Base-by-base conservation (phyloP, 1,140 invertebrate species). In the Drosophila elegans region DNA sequence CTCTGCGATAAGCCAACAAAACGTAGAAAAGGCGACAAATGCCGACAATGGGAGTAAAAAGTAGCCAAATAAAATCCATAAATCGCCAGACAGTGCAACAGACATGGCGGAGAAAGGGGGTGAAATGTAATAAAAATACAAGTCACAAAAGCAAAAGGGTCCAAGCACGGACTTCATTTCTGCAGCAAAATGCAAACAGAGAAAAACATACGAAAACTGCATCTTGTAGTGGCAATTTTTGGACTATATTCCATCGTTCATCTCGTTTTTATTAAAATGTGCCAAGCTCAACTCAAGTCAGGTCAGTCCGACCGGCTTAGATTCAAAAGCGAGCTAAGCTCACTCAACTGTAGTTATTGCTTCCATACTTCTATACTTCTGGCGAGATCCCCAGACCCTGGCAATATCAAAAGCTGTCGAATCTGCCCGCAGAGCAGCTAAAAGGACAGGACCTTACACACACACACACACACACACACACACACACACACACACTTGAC, bases 51-150 rank as follows among this genome's bases (percentile, higher is more conserved):
- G 73, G 53, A 67, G 68, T 82, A 78, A 82, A 85, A 82, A 86
- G 83, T 86, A 75, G 83, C 79, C 75, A 88, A 86, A 86, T 86
- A 86, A 88, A 88, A 88, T 77, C 83, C 83, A 86, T 88, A 86
- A 86, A 86, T 86, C 79, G 83, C 84, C 84, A 76, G 66, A 85
- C 82, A 85, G 86, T 85, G 83, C 74, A 72, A 44, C 74, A 78
- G 55, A 56, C 57, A 44, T 54, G 52, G 49, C 42, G 52, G 44
- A 49, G 25, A 41, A 36, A 32, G 48, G 44, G 46, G 55, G 39
- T 11, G 51, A 53, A 80, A 56, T 51, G 76, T 67, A 81, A 75
- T 78, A 86, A 57, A 86, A 86, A 78, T 82, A 82, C 66, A 51
- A 84, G 81, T 85, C 76, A 66, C 51, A 55, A 67, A 67, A 71